Evolutionary conservation across 2,888 invertebrate genomes (phyloP).

Genomic region (Mesorhabditis belari): DNA sequence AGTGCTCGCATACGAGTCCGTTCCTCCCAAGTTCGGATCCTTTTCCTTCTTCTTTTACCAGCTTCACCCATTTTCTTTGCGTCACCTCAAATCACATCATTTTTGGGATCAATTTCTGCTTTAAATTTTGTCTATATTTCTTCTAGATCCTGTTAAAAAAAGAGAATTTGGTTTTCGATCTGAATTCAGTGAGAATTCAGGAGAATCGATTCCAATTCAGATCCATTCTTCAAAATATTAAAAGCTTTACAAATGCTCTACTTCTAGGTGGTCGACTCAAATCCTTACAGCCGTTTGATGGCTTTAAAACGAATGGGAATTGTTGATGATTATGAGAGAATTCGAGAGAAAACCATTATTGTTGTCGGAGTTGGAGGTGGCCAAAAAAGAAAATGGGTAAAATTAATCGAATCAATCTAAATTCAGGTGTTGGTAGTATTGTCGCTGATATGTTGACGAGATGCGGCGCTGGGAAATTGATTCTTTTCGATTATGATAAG

Average conservation of each 20-base stretch:
- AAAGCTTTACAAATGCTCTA: neutral
- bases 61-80: too few relatives aligned
- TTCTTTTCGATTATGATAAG: conserved; percentile 88
- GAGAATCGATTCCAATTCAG: neutral
- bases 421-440: conserved; percentile 83
- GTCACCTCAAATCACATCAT: too few relatives aligned
- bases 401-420: neutral
- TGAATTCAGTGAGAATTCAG: neutral
- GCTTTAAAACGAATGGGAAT: conserved; percentile 98
- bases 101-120: too few relatives aligned
- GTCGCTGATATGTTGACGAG: conserved; percentile 98
- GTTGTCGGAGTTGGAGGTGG: conserved; percentile 90
- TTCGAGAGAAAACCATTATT: conserved; percentile 76
- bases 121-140: too few relatives aligned
- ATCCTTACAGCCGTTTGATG: conserved; percentile 94
- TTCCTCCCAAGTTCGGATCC: too few relatives aligned
- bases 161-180: neutral
- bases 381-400: neutral
- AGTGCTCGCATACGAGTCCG: too few relatives aligned
- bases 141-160: neutral
- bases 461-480: conserved; percentile 90
- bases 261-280: conserved; percentile 66
- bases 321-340: conserved; percentile 87
- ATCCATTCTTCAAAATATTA: neutral
- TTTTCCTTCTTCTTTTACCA: too few relatives aligned